Evolutionary conservation across 2,113 vertebrate species (phyloP).

Genomic region (Pelecanoides urinatrix): DNA sequence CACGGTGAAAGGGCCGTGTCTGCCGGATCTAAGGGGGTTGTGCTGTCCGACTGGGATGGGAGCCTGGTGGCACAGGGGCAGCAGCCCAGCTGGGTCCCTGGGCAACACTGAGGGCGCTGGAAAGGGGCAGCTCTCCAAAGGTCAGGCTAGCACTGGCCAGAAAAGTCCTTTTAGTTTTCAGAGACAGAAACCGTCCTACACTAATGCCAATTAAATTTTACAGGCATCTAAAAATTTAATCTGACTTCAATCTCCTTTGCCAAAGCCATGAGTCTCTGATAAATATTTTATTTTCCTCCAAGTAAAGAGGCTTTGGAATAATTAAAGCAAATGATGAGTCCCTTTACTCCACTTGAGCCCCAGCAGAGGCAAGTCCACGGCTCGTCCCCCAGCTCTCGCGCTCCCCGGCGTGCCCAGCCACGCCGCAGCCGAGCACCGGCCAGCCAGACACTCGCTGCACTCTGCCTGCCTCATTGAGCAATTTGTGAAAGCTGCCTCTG

Average conservation of each 20-base stretch:
- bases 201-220: constrained; percentile 70
- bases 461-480: rapidly evolving
- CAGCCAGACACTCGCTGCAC: not conserved
- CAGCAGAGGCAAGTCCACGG: not conserved
- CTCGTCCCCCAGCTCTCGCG: not conserved
- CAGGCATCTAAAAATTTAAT: constrained; percentile 62
- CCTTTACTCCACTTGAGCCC: not conserved
- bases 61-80: not conserved
- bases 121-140: not conserved
- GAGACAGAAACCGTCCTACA: constrained; percentile 38
- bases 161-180: constrained; percentile 34
- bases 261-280: constrained; percentile 62
- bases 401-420: rapidly evolving
- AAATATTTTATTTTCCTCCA: constrained; percentile 72
- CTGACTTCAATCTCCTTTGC: constrained; percentile 58
- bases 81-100: not conserved
- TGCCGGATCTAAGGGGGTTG: not conserved
- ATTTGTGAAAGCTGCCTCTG: not conserved
- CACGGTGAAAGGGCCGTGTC: not conserved
- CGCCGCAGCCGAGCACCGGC: not conserved
- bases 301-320: constrained; percentile 4
- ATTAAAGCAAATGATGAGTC: not conserved
- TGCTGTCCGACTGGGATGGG: not conserved
- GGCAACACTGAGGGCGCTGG: not conserved
- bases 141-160: not conserved